Evolutionary conservation across 1,140 invertebrate species (phyloP), one percentile per base, ranked within the genome.

Genomic region (Diorhabda sublineata): DNA sequence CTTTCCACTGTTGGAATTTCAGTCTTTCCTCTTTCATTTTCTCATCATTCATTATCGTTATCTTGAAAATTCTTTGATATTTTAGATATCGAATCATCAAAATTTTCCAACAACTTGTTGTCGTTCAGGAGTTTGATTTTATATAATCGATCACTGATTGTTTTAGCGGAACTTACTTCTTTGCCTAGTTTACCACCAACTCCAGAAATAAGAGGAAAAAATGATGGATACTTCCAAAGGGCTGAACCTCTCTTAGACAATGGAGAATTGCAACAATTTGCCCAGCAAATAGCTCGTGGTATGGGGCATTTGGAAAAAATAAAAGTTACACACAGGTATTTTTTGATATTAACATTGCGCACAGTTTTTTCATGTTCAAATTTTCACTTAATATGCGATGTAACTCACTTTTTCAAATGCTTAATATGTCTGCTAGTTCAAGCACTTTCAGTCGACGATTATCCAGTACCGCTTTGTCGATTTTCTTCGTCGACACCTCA

Each of bases 231-330:
- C 4, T 42, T 47, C 58, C 64, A 45, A 42, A 9, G 45, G 0
- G 45, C 79, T 5, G 70, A 79, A 45, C 75, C 74, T 45, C 80
- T 85, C 5, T 74, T 90, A 41, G 84, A 89, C 74, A 79, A 86
- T 44, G 80, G 80, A 4, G 87, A 87, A 68, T 81, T 90, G 74
- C 82, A 89, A 45, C 84, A 85, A 47, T 91, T 91, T 74, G 88
- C 89, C 0, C 70, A 90, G 7, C 89, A 91, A 80, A 90, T 92
- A 45, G 89, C 89, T 0, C 80, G 84, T 58, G 90, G 90, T 2
- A 91, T 91, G 90, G 83, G 83, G 8, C 88, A 90, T 79, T 79
- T 91, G 4, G 90, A 90, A 75, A 83, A 83, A 45, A 83, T 85
- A 69, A 82, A 83, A 11, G 89, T 91, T 9, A 88, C 87, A 0